Percentiles rank a stretch among this genome's conserved stretches.
Conservation (phyloP, 2,888 invertebrate genomes). For the Petrolisthes manimaculis region DNA sequence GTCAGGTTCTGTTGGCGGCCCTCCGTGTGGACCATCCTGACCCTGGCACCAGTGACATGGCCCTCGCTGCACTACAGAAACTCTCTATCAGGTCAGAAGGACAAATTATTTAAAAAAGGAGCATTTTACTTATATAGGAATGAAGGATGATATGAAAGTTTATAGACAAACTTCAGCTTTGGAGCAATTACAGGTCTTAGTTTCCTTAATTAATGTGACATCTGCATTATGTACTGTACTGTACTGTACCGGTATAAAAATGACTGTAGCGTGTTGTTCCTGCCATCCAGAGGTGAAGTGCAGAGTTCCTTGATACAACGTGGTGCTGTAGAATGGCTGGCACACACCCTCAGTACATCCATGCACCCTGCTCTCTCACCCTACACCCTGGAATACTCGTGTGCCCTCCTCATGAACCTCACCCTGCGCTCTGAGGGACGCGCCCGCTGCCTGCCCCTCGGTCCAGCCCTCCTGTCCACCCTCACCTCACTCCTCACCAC, state of each 20-base stretch:
- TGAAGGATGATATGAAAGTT: too few species aligned
- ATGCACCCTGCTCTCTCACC: slow-evolving; percentile 67
- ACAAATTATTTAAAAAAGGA: not conserved
- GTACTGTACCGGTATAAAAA: too few species aligned
- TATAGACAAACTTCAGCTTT: too few species aligned
- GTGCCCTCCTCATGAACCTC: slow-evolving; percentile 79
- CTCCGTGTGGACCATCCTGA: slow-evolving; percentile 69
- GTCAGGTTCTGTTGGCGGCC: slow-evolving; percentile 37
- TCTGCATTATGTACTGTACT: not conserved
- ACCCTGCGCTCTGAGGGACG: slow-evolving; percentile 75
- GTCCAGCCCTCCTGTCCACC: slow-evolving; percentile 70
- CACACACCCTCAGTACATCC: slow-evolving; percentile 72
- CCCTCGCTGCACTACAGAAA: slow-evolving; percentile 78
- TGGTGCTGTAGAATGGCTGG: slow-evolving; percentile 77
- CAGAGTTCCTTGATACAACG: slow-evolving; percentile 76
- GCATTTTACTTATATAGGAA: too few species aligned
- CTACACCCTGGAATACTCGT: slow-evolving; percentile 78
- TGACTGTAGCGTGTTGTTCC: not conserved
- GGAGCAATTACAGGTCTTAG: too few species aligned
- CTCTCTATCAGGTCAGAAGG: slow-evolving; percentile 75
- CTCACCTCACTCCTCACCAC: slow-evolving; percentile 70
- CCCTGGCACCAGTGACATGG: slow-evolving; percentile 75
- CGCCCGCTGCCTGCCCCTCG: slow-evolving; percentile 68
- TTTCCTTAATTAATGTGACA: not conserved
- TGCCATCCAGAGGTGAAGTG: slow-evolving; percentile 72